These are phyloP conservation scores for Balaeniceps rex DNA, from an alignment of 2,113 vertebrate genomes.

Conservation along the genomic window DNA sequence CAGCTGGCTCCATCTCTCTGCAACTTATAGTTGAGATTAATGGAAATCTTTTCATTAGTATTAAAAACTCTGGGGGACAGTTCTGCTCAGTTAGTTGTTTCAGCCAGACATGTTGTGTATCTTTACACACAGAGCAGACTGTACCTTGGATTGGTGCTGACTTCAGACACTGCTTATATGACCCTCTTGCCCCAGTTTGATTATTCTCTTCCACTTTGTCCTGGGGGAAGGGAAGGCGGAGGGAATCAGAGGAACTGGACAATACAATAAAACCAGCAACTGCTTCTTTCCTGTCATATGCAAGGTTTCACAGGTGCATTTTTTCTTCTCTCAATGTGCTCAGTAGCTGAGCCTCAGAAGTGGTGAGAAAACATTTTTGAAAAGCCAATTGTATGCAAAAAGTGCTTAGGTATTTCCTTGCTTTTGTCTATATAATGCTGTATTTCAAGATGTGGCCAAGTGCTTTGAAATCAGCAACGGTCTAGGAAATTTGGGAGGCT, in stretches of 20 bases:
- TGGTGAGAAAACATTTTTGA: neutral
- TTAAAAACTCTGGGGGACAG: neutral
- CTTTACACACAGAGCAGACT: neutral
- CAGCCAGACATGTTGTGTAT: neutral
- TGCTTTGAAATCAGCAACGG: neutral
- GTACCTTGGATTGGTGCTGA: neutral
- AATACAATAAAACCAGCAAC: neutral
- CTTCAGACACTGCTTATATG: neutral
- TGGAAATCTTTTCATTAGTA: neutral
- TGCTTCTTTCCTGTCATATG: neutral
- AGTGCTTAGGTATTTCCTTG: neutral
- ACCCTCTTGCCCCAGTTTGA: neutral
- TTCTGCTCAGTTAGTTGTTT: neutral
- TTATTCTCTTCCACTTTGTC: neutral
- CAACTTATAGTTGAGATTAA: neutral
- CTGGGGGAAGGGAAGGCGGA: neutral
- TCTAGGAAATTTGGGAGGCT: neutral
- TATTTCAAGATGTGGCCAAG: neutral
- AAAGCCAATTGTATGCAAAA: neutral
- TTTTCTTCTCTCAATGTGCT: neutral
- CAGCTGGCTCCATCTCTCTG: neutral
- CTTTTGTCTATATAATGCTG: neutral
- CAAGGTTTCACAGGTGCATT: neutral
- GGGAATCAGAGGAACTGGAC: neutral
- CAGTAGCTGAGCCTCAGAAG: neutral